Evolutionary conservation across 2,113 vertebrate genomes (phyloP), one percentile per base, ranked within the genome.

Genomic region (Limanda limanda): DNA sequence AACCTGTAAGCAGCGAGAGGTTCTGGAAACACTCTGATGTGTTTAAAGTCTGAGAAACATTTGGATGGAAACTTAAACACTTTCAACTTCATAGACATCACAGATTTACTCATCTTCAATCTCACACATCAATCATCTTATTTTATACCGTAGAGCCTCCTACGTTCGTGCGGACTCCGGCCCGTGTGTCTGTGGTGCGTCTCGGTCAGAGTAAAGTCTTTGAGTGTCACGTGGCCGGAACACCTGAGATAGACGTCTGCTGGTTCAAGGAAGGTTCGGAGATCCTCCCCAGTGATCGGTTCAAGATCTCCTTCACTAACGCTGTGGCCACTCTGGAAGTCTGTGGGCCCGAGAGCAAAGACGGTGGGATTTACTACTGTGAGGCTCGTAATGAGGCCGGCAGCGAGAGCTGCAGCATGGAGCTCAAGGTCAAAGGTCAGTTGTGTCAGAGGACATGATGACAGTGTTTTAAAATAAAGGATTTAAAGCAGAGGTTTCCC

Each of bases 381-480:
- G 97, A 99, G 91, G 98, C 97, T 76, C 95, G 93, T n/a, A 99
- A 99, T 74, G 97, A 99, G 5, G 98, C 98, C 0, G 98, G 98
- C 74, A 97, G 96, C 1, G 96, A 97, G 48, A 98, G 97, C 94
- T 99, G 97, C 94, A 98, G 95, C 86, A 68, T 97, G 90, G 97
- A 99, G 61, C 92, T 99, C 58, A 97, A 95, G 94, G 98, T 99
- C 45, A 99, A 98, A 99, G 98, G 98, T 99, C 90, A 20, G 97
- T 96, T 25, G 0, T 31, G 52, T 27, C n/a, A 62, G 37, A 25
- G 8, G 47, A 45, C 47, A 13, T 2, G 47, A 17, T 15, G 15
- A 15, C 47, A 18, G 47, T 6, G 6, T 18, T 60, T 47, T 3
- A 15, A 14, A 47, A 47, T 1, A 17, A 4, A 4, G 45, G 14